Base-by-base conservation (phyloP, 2,888 invertebrate species). In the Aleiodes testaceus region DNA sequence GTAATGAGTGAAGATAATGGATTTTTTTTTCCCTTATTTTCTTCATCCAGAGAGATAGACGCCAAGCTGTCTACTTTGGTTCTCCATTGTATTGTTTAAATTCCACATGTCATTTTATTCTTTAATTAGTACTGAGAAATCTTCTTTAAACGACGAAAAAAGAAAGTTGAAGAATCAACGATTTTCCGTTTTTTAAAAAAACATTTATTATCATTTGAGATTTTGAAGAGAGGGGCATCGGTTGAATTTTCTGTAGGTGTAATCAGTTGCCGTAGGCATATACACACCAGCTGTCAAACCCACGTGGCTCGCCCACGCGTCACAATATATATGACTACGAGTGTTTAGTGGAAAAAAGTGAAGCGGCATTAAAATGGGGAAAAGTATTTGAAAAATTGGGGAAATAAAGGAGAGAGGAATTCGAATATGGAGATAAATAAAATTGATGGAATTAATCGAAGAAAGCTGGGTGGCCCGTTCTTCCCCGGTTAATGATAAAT, bases 281-380 rank as follows among this genome's bases (percentile, higher is more conserved):
- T 22, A 72, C 74, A 70, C 70, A 73, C 71, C 80, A 85, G 82
- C 85, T 87, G 86, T 86, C 86, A 85, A 83, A 78, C 87, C 87
- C 86, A 86, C 87, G 87, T 87, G 87, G 85, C 78, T 81, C 85
- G 84, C 87, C 87, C 82, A 86, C 87, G 82, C 82, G 20, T 59
- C 14, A 45, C 61, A 69, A 67, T 69, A 61, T 75, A 77, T 74
- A 72, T 73, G 50, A 72, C 63, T 47, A 61, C 9, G 61, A 18
- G 20, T 42, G 45, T 53, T 12, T 6, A 22, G 20, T 18, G 22
- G 26, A 14, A 5, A 45, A 45, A 45, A 63, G 44, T 45, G 45
- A 63, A 45, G 44, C 18, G n/a, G 7, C n/a, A n/a, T n/a, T n/a
- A n/a, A n/a, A n/a, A n/a, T n/a, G 7, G 7, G 14, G 9, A 4